phyloP scores from a whole-genome alignment of 2,888 invertebrate species.

The Drosophila affinis region DNA sequence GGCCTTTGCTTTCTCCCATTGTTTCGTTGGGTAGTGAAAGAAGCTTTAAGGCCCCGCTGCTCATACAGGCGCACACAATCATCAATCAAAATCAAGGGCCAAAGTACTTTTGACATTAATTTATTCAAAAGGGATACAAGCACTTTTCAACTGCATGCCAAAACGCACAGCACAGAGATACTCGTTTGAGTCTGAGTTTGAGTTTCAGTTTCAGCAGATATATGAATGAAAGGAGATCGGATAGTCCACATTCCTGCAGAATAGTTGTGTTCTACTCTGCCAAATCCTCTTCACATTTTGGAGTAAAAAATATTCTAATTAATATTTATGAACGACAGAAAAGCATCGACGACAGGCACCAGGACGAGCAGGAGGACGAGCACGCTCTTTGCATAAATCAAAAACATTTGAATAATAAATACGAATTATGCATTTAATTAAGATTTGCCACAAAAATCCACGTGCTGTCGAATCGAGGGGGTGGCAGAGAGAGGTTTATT shows the following conservation, averaged over 20 bases:
- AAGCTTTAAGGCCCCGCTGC: slow-evolving; percentile 45
- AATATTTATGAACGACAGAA: slow-evolving; percentile 69
- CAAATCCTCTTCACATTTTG: slow-evolving; percentile 31
- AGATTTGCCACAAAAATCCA: slow-evolving; percentile 63
- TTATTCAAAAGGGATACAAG: slow-evolving; percentile 82
- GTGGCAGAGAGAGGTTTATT: slow-evolving; percentile 11
- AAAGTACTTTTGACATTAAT: slow-evolving; percentile 83
- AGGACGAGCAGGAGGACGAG: background rate
- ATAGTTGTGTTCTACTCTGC: slow-evolving; percentile 27
- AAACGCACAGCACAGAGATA: slow-evolving; percentile 1
- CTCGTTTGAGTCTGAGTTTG: background rate
- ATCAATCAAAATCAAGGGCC: slow-evolving; percentile 83
- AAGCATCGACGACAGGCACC: slow-evolving; percentile 4
- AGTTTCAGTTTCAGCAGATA: too few species aligned
- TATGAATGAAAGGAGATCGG: background rate
- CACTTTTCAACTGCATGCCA: slow-evolving; percentile 58
- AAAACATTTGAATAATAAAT: slow-evolving; percentile 77
- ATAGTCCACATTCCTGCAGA: slow-evolving; percentile 15
- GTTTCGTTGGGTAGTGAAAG: slow-evolving; percentile 35
- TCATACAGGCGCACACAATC: slow-evolving; percentile 71
- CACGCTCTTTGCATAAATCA: slow-evolving; percentile 73
- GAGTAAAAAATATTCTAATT: slow-evolving; percentile 51
- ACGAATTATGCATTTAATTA: slow-evolving; percentile 79
- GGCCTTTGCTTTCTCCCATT: slow-evolving; percentile 7
- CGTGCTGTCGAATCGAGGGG: background rate